Base-by-base conservation (phyloP, 2,113 vertebrate genomes). In the Anoura caudifer region DNA sequence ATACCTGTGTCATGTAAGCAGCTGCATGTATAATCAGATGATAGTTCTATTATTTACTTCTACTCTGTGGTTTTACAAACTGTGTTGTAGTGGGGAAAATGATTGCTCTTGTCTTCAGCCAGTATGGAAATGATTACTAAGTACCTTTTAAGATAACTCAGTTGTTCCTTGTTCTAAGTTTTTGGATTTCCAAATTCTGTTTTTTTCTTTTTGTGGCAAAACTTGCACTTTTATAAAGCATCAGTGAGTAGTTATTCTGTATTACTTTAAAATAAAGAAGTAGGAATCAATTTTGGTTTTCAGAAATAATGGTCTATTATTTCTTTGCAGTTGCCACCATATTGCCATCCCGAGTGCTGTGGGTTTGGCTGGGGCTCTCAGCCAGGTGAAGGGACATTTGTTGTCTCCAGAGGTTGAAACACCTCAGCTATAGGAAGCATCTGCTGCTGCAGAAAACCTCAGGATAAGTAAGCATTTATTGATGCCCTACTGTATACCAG, bases 361-460 rank as follows among this genome's bases (percentile, higher is more conserved):
- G 56, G 56, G 84, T 96, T 96, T 54, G 17, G 12, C 36, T 4
- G n/a, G 50, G 54, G 14, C 54, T 8, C n/a, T 52, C 26, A 15
- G 59, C 45, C 59, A 70, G 47, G 47, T 69, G n/a, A 83, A 47
- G 52, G 65, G 70, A 72, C 12, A 13, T 86, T 50, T 91, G 45
- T 86, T 59, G 36, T 95, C 63, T 72, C 72, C 33, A 84, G 75
- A 86, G 69, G 26, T 52, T 28, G 17, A 59, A 61, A 33, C 63
- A n/a, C 13, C 38, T 56, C 54, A n/a, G 38, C 84, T 77, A 1
- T 54, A 28, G 45, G 76, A 91, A 96, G 90, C 87, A 67, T 65
- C 93, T 92, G 89, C 59, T 77, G 15, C 50, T 95, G 54, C n/a
- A 85, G 94, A 86, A 94, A 93, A 75, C 45, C 67, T 76, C 26